Base-by-base conservation (phyloP, 2,888 invertebrate genomes). In the Rhamnusium bicolor region DNA sequence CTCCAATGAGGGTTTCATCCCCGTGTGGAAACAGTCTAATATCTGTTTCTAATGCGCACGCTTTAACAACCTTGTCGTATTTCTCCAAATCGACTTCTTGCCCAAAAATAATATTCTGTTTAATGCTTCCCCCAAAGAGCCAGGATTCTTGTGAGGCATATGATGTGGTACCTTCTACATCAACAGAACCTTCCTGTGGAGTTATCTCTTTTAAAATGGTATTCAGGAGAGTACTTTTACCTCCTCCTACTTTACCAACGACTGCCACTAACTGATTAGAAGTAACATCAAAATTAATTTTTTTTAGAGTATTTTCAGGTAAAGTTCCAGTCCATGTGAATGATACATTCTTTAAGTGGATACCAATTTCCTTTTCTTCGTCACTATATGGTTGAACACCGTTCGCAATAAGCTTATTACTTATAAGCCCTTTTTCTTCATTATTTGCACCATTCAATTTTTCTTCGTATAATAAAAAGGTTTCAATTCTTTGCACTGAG, bases 101-200 rank as follows among this genome's bases (percentile, higher is more conserved):
- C 0, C 97, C 97, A 87, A 98, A 98, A 1, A 96, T 86, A 78
- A 98, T 96, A 87, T 98, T 98, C 83, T 97, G 96, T 14, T 95
- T 90, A 0, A 98, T 92, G 74, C 94, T 95, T 14, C 92, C 93
- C 69, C 92, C 92, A 83, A 94, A 94, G 0, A 94, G 85, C 96
- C 96, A 97, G 0, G 96, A 94, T 84, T 96, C 94, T 86, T 96
- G 96, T 60, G 95, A 92, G 0, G 95, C 94, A 84, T 96, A 97
- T 0, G 93, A 92, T 0, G 93, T 89, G 1, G 89, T 90, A 6
- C 96, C 96, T 5, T 90, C 91, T 7, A 95, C 89, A 83, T 91
- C 89, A 3, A 95, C 93, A 2, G 87, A 88, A 12, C 96, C 96
- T 2, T 90, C 86, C 14, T 86, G 83, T 1, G 94, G 86, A 1